Conservation (phyloP, 1,140 invertebrate species). For the Diabrotica virgifera region DNA sequence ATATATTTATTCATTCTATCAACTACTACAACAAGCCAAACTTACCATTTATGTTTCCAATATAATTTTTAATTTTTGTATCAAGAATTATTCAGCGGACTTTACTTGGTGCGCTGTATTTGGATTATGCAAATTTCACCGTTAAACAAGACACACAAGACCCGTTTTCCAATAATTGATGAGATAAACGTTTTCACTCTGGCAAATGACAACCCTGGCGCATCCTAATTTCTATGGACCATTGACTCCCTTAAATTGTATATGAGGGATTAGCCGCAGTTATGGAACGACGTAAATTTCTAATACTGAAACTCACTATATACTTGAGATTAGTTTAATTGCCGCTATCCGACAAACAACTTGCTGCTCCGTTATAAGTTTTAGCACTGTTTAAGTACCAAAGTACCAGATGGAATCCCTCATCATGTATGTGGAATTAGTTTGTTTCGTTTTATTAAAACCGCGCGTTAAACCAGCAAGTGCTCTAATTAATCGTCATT, state of each 20-base stretch:
- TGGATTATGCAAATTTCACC: background rate
- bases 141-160: background rate
- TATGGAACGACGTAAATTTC: conserved; percentile 35
- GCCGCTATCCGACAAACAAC: conserved; percentile 27
- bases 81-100: too few species aligned
- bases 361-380: conserved; percentile 26
- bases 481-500: conserved; percentile 23
- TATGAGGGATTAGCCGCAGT: conserved; percentile 35
- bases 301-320: conserved; percentile 28
- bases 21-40: too few species aligned
- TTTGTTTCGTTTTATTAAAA: conserved; percentile 23
- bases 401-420: conserved; percentile 23
- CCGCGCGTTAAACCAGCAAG: conserved; percentile 16
- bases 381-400: conserved; percentile 22
- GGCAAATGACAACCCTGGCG: conserved; percentile 5
- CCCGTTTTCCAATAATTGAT: background rate
- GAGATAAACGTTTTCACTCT: background rate
- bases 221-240: conserved; percentile 38
- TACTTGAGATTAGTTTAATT: conserved; percentile 40
- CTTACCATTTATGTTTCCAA: too few species aligned
- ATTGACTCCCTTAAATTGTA: conserved; percentile 39
- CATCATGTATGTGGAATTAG: conserved; percentile 30
- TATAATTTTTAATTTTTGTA: too few species aligned
- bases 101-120: too few species aligned
- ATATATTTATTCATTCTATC: too few species aligned